Evolutionary conservation across 2,113 vertebrate genomes (phyloP).

Genomic region (Chlamydotis undulata): DNA sequence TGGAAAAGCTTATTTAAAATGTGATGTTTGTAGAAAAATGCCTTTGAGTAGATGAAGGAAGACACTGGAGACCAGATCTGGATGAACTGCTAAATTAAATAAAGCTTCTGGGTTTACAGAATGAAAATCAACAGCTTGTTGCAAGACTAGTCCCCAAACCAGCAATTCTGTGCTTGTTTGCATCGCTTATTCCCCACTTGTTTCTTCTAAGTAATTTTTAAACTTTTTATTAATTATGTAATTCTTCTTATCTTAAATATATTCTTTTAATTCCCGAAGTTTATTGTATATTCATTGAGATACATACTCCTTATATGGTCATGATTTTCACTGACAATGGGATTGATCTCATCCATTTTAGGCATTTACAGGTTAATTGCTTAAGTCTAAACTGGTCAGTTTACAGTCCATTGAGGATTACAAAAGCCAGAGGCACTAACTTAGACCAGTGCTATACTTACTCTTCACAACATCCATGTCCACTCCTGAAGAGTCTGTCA

Average conservation of each 20-base stretch:
- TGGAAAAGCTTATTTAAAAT: slow-evolving; percentile 4
- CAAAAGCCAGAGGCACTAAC: background rate
- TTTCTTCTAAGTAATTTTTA: background rate
- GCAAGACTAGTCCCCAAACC: background rate
- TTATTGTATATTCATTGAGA: background rate
- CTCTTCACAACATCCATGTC: background rate
- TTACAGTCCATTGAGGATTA: background rate
- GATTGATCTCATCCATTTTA: background rate
- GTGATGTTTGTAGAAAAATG: background rate
- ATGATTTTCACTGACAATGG: background rate
- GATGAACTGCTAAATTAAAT: slow-evolving; percentile 23
- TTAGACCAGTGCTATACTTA: background rate
- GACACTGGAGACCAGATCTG: background rate
- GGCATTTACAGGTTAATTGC: background rate
- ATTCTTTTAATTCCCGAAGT: background rate
- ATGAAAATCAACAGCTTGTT: background rate
- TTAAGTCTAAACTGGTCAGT: background rate
- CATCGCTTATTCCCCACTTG: background rate
- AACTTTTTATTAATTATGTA: background rate
- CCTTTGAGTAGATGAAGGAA: background rate
- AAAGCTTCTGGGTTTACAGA: slow-evolving; percentile 13
- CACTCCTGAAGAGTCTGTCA: background rate
- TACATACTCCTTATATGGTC: background rate
- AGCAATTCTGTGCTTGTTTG: background rate
- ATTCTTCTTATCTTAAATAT: background rate